These are phyloP conservation scores for Drosophila limbata DNA, from an alignment of 2,888 invertebrate genomes.

Conservation along the genomic window DNA sequence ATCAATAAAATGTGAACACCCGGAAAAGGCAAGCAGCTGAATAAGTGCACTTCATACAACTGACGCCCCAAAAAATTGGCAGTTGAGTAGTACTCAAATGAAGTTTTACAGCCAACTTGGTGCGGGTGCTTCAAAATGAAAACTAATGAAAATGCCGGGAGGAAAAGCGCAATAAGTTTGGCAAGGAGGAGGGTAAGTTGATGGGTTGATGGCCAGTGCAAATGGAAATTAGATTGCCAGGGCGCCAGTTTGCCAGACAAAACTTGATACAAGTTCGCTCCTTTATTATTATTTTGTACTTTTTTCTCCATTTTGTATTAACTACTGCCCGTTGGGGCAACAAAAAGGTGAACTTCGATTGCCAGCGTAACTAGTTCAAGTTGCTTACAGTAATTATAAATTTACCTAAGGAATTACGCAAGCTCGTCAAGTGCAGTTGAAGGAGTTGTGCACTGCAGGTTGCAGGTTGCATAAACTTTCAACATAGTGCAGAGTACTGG, in stretches of 20 bases:
- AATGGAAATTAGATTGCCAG: constrained; percentile 79
- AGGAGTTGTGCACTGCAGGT: constrained; percentile 40
- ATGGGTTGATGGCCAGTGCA: constrained; percentile 42
- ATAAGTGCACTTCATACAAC: constrained; percentile 41
- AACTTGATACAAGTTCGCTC: constrained; percentile 70
- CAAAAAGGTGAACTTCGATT: constrained; percentile 53
- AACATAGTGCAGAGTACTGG: constrained; percentile 11
- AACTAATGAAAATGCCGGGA: constrained; percentile 73
- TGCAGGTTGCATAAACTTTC: constrained; percentile 31
- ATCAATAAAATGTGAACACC: constrained; percentile 61
- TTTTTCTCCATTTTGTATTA: constrained; percentile 3
- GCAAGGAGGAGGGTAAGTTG: neutral
- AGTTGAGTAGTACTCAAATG: constrained; percentile 74
- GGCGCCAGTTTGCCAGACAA: constrained; percentile 62
- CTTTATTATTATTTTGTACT: neutral
- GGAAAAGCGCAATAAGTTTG: neutral
- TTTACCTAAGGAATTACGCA: constrained; percentile 78
- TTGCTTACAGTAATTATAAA: constrained; percentile 80
- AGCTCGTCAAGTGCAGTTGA: constrained; percentile 46
- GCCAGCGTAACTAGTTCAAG: constrained; percentile 75
- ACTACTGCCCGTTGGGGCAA: constrained; percentile 30
- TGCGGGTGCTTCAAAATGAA: constrained; percentile 57
- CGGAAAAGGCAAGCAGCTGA: constrained; percentile 5
- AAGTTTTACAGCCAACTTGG: constrained; percentile 69
- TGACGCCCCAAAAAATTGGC: constrained; percentile 66